phyloP scores from a whole-genome alignment of 53 echinoderm and acorn worm genomes.

The Holothuria scabra region DNA sequence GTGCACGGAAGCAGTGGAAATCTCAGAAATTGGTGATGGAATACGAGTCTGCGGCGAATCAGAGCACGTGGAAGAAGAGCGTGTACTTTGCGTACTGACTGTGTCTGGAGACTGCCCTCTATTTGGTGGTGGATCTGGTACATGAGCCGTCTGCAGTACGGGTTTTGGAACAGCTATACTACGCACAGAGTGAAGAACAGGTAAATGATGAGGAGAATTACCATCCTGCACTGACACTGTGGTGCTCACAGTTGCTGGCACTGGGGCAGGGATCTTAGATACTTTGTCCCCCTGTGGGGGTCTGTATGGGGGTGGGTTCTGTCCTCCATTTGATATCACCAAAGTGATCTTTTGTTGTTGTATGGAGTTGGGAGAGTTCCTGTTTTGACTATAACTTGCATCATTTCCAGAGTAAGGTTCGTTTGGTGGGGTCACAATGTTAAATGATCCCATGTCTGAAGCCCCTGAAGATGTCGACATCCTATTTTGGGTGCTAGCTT shows the following conservation, averaged over 20 bases:
- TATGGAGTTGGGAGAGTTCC: constrained; percentile 37
- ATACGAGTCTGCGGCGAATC: constrained; percentile 75
- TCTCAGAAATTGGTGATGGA: constrained; percentile 79
- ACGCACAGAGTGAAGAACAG: constrained; percentile 74
- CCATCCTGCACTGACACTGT: constrained; percentile 73
- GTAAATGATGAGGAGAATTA: constrained; percentile 62
- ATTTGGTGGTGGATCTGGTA: constrained; percentile 74
- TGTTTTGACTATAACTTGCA: constrained; percentile 51
- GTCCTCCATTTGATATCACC: constrained; percentile 3
- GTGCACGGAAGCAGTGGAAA: constrained; percentile 69
- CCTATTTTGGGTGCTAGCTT: constrained; percentile 81
- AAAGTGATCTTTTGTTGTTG: constrained; percentile 48
- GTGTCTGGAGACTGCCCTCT: constrained; percentile 96
- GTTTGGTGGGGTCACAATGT: constrained; percentile 47
- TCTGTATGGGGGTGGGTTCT: constrained; percentile 78
- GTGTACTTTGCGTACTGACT: constrained; percentile 89
- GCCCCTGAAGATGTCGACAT: constrained; percentile 58
- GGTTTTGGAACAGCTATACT: constrained; percentile 90
- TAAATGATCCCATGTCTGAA: constrained; percentile 7
- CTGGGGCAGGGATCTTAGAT: constrained; percentile 64
- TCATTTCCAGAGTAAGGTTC: constrained; percentile 39
- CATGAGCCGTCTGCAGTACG: constrained; percentile 94
- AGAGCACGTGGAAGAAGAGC: constrained; percentile 73
- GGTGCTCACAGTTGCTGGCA: constrained; percentile 85
- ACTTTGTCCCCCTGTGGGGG: constrained; percentile 58